Evolutionary conservation across 2,888 invertebrate genomes (phyloP).

Genomic region (Cantharis nigra): DNA sequence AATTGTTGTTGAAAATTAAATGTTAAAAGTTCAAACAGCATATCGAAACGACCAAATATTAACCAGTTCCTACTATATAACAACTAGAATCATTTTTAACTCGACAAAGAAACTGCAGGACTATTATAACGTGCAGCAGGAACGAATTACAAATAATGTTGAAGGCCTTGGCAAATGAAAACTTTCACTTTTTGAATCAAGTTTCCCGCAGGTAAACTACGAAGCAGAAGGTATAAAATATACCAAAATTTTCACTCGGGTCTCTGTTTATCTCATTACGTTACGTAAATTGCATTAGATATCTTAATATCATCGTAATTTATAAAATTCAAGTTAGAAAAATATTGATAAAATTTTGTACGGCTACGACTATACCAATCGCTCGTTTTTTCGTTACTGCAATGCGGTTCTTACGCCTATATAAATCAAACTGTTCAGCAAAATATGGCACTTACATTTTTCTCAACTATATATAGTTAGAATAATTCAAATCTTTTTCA

Average conservation of each 20-base stretch:
- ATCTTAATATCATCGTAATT: too few relatives aligned
- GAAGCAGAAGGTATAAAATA: not conserved
- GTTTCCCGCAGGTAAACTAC: conserved; percentile 17
- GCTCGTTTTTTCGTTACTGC: not conserved
- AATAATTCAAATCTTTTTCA: not conserved
- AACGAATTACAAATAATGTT: conserved; percentile 18
- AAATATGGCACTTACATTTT: not conserved
- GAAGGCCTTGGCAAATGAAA: conserved; percentile 21
- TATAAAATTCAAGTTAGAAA: not conserved
- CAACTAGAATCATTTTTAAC: not conserved
- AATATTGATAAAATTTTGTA: not conserved
- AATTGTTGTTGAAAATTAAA: not conserved
- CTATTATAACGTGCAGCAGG: conserved; percentile 12
- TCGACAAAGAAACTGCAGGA: not conserved
- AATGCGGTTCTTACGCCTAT: not conserved
- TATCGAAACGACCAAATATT: not conserved
- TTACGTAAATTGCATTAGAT: too few relatives aligned
- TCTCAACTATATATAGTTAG: not conserved
- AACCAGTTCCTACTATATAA: not conserved
- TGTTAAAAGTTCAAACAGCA: not conserved
- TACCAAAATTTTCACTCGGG: not conserved
- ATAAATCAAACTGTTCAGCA: not conserved
- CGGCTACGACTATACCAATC: not conserved
- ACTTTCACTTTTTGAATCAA: conserved; percentile 28
- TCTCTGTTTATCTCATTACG: not conserved